Percentiles rank a stretch among this genome's conserved stretches.
Evolutionary conservation across 1,140 invertebrate species (phyloP).

Genomic region (Chironomus striatipennis): DNA sequence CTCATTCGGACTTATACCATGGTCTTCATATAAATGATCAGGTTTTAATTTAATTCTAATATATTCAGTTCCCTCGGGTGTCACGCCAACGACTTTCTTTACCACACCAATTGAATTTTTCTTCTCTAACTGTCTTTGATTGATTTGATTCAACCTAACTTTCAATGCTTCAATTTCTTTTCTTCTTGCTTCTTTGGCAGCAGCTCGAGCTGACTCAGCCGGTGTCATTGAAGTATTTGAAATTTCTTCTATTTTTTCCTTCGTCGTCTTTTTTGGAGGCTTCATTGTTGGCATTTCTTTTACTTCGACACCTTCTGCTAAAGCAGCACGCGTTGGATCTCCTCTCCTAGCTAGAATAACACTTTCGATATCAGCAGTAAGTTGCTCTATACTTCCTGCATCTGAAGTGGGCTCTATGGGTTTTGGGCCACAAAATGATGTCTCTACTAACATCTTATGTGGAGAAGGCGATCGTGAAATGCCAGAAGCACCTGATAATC

Average conservation of each 20-base stretch:
- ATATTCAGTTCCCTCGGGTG: constrained; percentile 44
- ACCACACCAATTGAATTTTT: constrained; percentile 30
- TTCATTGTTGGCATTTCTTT: constrained; percentile 25
- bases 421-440: constrained; percentile 78
- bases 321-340: constrained; percentile 47
- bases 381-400: constrained; percentile 42
- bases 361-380: constrained; percentile 51
- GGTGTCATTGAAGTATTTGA: constrained; percentile 29
- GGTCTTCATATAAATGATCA: constrained; percentile 52
- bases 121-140: background rate
- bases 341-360: constrained; percentile 50
- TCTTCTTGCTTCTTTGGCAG: constrained; percentile 24
- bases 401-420: constrained; percentile 47
- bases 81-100: constrained; percentile 36
- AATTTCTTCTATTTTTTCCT: constrained; percentile 29
- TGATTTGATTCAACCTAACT: constrained; percentile 23
- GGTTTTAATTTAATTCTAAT: constrained; percentile 57
- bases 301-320: constrained; percentile 46
- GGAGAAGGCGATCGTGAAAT: constrained; percentile 70
- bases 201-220: constrained; percentile 26
- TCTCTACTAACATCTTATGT: constrained; percentile 79
- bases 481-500: constrained; percentile 60
- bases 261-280: constrained; percentile 28
- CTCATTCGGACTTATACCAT: constrained; percentile 39
- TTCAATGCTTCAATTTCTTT: constrained; percentile 25